Percentiles rank a stretch among this genome's conserved stretches.
Evolutionary conservation across 1,140 invertebrate genomes (phyloP).

Genomic region (Heliconius nattereri): DNA sequence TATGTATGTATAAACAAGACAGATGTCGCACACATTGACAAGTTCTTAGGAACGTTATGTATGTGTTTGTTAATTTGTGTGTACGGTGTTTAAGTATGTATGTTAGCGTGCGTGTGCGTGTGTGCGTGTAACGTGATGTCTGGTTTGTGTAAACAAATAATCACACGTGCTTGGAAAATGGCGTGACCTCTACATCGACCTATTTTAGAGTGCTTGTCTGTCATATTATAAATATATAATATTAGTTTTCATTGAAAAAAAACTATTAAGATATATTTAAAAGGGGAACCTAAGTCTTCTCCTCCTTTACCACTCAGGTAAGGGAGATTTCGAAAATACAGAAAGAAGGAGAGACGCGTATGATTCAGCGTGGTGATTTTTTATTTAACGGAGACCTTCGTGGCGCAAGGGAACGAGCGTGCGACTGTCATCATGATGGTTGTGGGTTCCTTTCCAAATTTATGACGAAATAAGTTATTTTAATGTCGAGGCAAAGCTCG

Average conservation of each 20-base stretch:
- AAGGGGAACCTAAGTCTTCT: too few relatives aligned
- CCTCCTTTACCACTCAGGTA: too few relatives aligned
- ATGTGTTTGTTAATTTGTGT: not conserved
- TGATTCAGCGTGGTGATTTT: too few relatives aligned
- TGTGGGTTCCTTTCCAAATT: too few relatives aligned
- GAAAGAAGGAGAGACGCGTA: too few relatives aligned
- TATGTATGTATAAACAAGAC: not conserved
- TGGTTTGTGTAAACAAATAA: constrained; percentile 28
- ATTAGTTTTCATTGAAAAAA: not conserved
- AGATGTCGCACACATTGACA: not conserved
- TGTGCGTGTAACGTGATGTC: constrained; percentile 21
- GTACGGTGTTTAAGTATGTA: not conserved
- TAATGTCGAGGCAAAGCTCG: too few relatives aligned
- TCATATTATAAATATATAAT: not conserved
- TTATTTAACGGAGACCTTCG: too few relatives aligned
- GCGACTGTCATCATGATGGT: too few relatives aligned
- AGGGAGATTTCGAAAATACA: too few relatives aligned
- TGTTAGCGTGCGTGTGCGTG: not conserved
- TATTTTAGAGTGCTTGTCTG: not conserved
- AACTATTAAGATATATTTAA: not conserved
- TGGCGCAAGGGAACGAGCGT: too few relatives aligned
- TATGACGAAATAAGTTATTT: too few relatives aligned
- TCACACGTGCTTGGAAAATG: constrained; percentile 22
- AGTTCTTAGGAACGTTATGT: not conserved
- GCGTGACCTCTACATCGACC: not conserved